phyloP scores from a whole-genome alignment of 2,888 invertebrate genomes.

The Atrina japonica region DNA sequence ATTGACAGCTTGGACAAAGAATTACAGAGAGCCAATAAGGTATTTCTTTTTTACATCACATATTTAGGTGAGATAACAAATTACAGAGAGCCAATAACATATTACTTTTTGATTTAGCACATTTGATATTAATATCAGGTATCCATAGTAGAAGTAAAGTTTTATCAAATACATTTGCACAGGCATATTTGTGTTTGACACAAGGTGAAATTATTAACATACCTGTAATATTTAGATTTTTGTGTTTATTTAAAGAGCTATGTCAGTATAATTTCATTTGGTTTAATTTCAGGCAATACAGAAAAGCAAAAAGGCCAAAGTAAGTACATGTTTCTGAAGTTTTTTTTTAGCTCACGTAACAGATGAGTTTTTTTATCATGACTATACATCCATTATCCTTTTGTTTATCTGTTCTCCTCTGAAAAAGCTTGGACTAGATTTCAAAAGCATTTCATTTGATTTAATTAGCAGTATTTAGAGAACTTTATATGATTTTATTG shows the following conservation, averaged over 20 bases:
- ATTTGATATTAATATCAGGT: too few relatives aligned
- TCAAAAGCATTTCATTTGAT: neutral
- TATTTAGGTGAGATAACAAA: constrained; percentile 78
- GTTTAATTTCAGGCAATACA: constrained; percentile 66
- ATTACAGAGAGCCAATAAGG: constrained; percentile 78
- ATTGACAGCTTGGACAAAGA: constrained; percentile 78
- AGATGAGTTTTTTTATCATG: too few relatives aligned
- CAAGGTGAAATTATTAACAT: too few relatives aligned
- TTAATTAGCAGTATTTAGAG: too few relatives aligned
- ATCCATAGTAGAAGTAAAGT: neutral
- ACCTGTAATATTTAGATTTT: too few relatives aligned
- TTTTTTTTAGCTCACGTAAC: neutral
- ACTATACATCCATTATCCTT: too few relatives aligned
- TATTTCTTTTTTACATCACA: too few relatives aligned
- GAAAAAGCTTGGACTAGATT: neutral
- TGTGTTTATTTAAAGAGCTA: too few relatives aligned
- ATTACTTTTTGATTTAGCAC: too few relatives aligned
- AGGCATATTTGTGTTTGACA: too few relatives aligned
- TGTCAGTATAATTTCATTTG: neutral
- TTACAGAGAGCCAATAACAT: constrained; percentile 78
- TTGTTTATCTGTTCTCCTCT: too few relatives aligned
- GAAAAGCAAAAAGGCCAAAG: constrained; percentile 75
- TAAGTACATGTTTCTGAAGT: constrained; percentile 42
- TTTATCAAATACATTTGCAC: neutral
- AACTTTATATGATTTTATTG: too few relatives aligned